Percentiles rank a stretch among this genome's conserved stretches.
Evolutionary conservation across 2,113 vertebrate species (phyloP).

Genomic region (Reinhardtius hippoglossoides): DNA sequence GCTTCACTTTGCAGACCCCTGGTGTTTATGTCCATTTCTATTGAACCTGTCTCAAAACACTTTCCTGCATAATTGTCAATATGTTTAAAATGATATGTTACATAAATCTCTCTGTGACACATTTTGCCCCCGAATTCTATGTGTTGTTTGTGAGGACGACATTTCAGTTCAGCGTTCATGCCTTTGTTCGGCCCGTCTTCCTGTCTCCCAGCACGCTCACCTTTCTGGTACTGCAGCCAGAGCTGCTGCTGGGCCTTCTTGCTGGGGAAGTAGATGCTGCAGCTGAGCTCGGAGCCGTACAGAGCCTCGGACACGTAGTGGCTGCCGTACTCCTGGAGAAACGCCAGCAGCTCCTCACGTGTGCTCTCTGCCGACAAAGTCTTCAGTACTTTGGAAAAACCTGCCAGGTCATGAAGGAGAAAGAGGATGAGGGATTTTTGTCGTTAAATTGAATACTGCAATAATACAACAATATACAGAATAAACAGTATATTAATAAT

Average conservation of each 20-base stretch:
- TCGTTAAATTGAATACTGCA: background rate
- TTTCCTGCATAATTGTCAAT: background rate
- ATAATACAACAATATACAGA: background rate
- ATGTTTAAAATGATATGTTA: no score
- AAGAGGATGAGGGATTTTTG: background rate
- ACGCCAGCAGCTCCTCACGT: constrained; percentile 91
- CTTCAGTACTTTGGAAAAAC: constrained; percentile 94
- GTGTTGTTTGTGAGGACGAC: background rate
- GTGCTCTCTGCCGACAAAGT: constrained; percentile 93
- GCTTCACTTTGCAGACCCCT: background rate
- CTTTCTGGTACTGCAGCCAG: constrained; percentile 99
- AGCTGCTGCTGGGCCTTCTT: constrained; percentile 99
- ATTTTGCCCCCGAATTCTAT: no score
- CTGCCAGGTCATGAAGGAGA: constrained; percentile 72
- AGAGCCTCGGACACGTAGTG: constrained; percentile 95
- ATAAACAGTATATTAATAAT: background rate
- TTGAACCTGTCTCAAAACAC: background rate
- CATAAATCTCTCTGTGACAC: no score
- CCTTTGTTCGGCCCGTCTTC: no score
- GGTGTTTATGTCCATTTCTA: background rate
- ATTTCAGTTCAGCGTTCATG: background rate
- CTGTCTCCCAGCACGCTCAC: constrained; percentile 80
- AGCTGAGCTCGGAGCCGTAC: constrained; percentile 96
- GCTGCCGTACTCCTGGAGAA: constrained; percentile 93
- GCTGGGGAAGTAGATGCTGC: constrained; percentile 97